phyloP scores from a whole-genome alignment of 2,888 invertebrate genomes.

The Priocnemis perturbator region DNA sequence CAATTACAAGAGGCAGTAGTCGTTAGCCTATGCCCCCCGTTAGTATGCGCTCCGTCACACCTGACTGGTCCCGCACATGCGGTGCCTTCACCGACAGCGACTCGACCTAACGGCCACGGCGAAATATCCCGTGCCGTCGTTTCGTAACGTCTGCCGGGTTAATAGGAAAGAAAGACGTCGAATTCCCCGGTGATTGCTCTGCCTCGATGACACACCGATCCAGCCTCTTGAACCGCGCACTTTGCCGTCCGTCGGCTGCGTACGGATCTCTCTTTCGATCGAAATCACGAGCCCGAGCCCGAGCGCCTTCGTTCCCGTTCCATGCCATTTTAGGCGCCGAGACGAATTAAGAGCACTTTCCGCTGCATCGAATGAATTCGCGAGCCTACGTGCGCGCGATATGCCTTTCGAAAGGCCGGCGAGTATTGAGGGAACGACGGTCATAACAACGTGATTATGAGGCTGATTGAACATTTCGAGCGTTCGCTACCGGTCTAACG shows the following conservation, averaged over 20 bases:
- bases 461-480: too few species aligned
- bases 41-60: constrained; percentile 72
- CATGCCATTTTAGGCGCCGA: too few species aligned
- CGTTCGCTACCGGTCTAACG: too few species aligned
- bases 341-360: too few species aligned
- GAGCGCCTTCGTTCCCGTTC: not conserved
- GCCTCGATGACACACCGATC: constrained; percentile 37
- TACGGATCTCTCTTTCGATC: not conserved
- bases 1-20: constrained; percentile 73
- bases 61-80: constrained; percentile 63
- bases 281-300: constrained; percentile 24
- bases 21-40: constrained; percentile 72
- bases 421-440: too few species aligned
- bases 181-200: constrained; percentile 40
- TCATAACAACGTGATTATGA: too few species aligned
- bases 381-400: too few species aligned
- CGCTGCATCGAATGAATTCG: too few species aligned
- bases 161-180: constrained; percentile 45
- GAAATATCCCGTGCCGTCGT: constrained; percentile 50
- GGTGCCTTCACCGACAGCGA: constrained; percentile 44
- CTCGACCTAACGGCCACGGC: constrained; percentile 41
- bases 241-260: constrained; percentile 6
- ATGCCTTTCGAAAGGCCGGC: too few species aligned
- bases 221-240: constrained; percentile 6
- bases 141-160: constrained; percentile 52